Percentiles rank a stretch among this genome's conserved stretches.
Conservation (phyloP, 2,113 vertebrate genomes). For the Carettochelys insculpta region DNA sequence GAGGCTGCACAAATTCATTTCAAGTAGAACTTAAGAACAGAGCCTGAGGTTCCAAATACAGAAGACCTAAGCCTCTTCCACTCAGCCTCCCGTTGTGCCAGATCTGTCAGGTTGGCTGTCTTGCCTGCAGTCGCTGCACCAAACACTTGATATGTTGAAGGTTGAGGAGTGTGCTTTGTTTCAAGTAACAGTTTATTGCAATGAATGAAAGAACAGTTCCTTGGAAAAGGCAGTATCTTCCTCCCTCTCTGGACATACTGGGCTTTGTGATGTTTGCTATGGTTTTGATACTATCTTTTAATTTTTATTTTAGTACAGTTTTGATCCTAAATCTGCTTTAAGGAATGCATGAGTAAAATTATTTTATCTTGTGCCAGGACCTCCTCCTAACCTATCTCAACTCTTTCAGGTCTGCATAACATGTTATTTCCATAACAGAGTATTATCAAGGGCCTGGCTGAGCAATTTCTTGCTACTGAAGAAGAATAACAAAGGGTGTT, state of each 20-base stretch:
- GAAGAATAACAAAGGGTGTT: background rate
- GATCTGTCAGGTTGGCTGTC: background rate
- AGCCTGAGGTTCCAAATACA: background rate
- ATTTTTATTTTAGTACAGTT: slow-evolving; percentile 26
- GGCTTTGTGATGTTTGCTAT: background rate
- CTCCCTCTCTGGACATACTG: background rate
- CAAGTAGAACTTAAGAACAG: background rate
- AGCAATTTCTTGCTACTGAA: background rate
- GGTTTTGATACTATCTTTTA: slow-evolving; percentile 40
- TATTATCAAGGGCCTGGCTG: background rate
- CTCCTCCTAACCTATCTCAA: slow-evolving; percentile 11
- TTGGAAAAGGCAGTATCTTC: background rate
- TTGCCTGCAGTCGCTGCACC: background rate
- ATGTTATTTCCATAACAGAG: background rate
- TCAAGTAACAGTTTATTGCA: background rate
- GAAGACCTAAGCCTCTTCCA: background rate
- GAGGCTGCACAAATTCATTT: background rate
- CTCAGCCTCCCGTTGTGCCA: background rate
- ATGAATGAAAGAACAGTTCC: background rate
- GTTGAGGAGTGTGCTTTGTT: background rate
- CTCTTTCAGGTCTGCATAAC: background rate
- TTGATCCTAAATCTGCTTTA: slow-evolving; percentile 46
- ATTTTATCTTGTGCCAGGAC: slow-evolving; percentile 51
- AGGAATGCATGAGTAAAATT: slow-evolving; percentile 53
- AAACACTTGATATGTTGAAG: background rate